A percentile compares a stretch with the other conserved stretches of the same genome.
Conservation (phyloP, 2,888 invertebrate species). For the Autographa gamma region DNA sequence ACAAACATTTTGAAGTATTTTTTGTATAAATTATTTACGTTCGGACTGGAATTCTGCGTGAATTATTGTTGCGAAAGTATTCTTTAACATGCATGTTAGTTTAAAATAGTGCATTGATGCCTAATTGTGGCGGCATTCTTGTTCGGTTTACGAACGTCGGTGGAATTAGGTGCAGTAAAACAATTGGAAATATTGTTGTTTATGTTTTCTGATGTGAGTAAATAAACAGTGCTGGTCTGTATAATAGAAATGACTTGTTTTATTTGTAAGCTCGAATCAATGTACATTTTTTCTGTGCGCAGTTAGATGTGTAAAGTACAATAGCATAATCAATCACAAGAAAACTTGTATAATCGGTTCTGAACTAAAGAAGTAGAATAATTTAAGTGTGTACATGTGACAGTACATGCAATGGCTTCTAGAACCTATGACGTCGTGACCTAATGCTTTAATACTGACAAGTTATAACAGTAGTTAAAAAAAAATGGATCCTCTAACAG, state of each 20-base stretch:
- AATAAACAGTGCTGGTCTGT: conserved; percentile 14
- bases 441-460: conserved; percentile 8
- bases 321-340: conserved; percentile 34
- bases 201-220: conserved; percentile 18
- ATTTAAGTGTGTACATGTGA: conserved; percentile 35
- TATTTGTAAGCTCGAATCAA: conserved; percentile 25
- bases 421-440: conserved; percentile 40
- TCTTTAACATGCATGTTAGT: conserved; percentile 38
- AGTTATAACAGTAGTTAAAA: conserved; percentile 41
- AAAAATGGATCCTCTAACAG: conserved; percentile 57
- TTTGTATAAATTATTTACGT: conserved; percentile 54
- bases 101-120: conserved; percentile 29
- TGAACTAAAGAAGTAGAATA: conserved; percentile 27
- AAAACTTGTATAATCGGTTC: conserved; percentile 25
- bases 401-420: conserved; percentile 19
- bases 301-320: conserved; percentile 30
- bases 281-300: conserved; percentile 25
- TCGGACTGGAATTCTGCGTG: conserved; percentile 38
- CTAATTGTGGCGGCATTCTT: conserved; percentile 47
- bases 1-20: conserved; percentile 50
- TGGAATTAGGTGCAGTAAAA: conserved; percentile 31
- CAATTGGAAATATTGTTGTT: conserved; percentile 27
- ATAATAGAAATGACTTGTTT: conserved; percentile 13
- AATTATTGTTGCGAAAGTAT: conserved; percentile 44
- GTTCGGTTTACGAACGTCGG: conserved; percentile 34